Base-by-base conservation (phyloP, 2,113 vertebrate genomes). In the Ornithorhynchus anatinus region DNA sequence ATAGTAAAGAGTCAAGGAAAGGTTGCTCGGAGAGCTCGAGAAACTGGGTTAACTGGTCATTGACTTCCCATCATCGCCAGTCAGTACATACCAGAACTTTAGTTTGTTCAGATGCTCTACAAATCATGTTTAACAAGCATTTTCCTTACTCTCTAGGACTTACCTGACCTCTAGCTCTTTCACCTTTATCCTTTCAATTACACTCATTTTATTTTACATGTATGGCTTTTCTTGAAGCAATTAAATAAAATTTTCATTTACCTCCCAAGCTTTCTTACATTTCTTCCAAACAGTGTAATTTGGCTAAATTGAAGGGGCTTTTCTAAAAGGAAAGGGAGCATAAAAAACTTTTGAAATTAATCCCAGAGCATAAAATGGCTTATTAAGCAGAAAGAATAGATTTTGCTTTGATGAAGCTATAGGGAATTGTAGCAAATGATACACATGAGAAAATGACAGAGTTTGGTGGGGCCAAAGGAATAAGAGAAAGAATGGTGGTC, bases 261-360 rank as follows among this genome's bases (percentile, higher is more conserved):
- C 51, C 84, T 66, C 66, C 63, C 77, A 67, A 64, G 57, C 69
- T 54, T 58, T 77, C 72, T 81, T 77, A 75, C 66, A 66, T 56
- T 75, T 84, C 79, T 81, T 75, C 69, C 77, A 75, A 84, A 75
- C 69, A 81, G 79, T 76, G 68, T 71, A 65, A 22, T 68, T 81
- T 77, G 77, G 80, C 62, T 69, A 85, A 79, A 59, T 81, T 62
- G 66, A 76, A 72, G 71, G 56, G 75, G 72, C 65, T 72, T 87
- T 59, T 70, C 79, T 64, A 59, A 73, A 42, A 80, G 19, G 27
- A 51, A 81, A 52, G 70, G 73, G 62, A 27, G 1, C 2, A 5
- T 9, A 80, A 79, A 85, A 82, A 81, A 75, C 77, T 69, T 85
- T 74, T 57, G 75, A 74, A 87, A 83, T 79, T 65, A 87, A 84